Evolutionary conservation across 2,888 invertebrate genomes (phyloP), one percentile per base, ranked within the genome.

Genomic region (Anagyrus pseudococci): DNA sequence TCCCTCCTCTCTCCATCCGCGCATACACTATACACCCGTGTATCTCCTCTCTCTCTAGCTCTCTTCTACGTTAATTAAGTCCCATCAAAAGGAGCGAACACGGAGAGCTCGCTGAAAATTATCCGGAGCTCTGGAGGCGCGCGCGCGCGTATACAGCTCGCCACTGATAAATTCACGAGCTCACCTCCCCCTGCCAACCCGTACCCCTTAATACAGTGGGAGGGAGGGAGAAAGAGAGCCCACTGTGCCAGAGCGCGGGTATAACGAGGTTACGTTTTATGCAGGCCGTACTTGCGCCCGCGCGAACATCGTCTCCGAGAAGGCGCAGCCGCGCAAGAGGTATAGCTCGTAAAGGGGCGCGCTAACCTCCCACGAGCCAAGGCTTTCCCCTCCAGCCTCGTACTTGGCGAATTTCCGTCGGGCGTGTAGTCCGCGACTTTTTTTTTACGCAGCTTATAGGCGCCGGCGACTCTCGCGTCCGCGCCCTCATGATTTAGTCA

Each of bases 191-290:
- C n/a, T n/a, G n/a, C n/a, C n/a, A n/a, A n/a, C n/a, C n/a, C n/a
- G n/a, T n/a, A 60, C 47, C 48, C 48, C 58, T 61, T 69, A 65
- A 66, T 69, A 69, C 70, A n/a, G 65, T 68, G 54, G 62, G 41
- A 43, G 62, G 66, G 50, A 50, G 15, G 49, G 58, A 64, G 55
- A 52, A 63, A 63, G 2, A 15, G 19, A 23, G 44, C n/a, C 44
- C 13, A 26, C 63, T n/a, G n/a, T n/a, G n/a, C n/a, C n/a, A n/a
- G n/a, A n/a, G n/a, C n/a, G n/a, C n/a, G n/a, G n/a, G n/a, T n/a
- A 33, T 73, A 72, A 73, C 72, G 69, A 72, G 72, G 70, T 73
- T 69, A 72, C n/a, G n/a, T 37, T 37, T 37, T 10, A 37, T 15
- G 3, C 13, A 2, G 4, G 4, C 13, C 33, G 33, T 8, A 8